These are phyloP conservation scores for Scrobipalpa costella DNA, from an alignment of 2,888 invertebrate species.

Conservation along the genomic window DNA sequence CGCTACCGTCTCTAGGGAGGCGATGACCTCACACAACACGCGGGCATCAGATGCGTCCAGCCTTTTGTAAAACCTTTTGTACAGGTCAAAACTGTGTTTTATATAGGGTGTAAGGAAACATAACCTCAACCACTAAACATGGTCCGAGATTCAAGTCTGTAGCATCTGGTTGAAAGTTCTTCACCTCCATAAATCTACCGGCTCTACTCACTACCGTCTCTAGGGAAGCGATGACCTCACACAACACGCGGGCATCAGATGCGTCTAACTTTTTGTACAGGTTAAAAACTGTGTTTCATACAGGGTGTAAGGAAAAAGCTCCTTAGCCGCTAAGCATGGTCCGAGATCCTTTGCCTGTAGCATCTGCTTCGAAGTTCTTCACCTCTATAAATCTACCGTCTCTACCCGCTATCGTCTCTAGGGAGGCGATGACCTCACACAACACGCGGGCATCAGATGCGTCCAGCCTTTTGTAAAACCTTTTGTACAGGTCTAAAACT, in stretches of 20 bases:
- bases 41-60: background rate
- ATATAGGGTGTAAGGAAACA: too few relatives aligned
- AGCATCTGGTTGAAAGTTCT: slow-evolving; percentile 41
- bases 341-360: slow-evolving; percentile 21
- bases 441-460: slow-evolving; percentile 26
- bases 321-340: too few relatives aligned
- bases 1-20: slow-evolving; percentile 32
- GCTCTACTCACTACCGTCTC: slow-evolving; percentile 33
- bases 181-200: slow-evolving; percentile 44
- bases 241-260: slow-evolving; percentile 28
- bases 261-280: too few relatives aligned
- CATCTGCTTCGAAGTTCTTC: slow-evolving; percentile 40
- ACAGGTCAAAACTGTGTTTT: too few relatives aligned
- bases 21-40: slow-evolving; percentile 35
- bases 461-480: too few relatives aligned
- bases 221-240: slow-evolving; percentile 34
- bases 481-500: too few relatives aligned
- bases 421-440: slow-evolving; percentile 35
- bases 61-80: too few relatives aligned
- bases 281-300: too few relatives aligned
- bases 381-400: slow-evolving; percentile 45
- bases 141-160: slow-evolving; percentile 12
- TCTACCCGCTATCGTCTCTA: slow-evolving; percentile 32
- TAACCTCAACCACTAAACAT: too few relatives aligned
- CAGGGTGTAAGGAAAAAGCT: too few relatives aligned